phyloP scores from a whole-genome alignment of 2,888 invertebrate genomes.

The Spicauda simplicius region DNA sequence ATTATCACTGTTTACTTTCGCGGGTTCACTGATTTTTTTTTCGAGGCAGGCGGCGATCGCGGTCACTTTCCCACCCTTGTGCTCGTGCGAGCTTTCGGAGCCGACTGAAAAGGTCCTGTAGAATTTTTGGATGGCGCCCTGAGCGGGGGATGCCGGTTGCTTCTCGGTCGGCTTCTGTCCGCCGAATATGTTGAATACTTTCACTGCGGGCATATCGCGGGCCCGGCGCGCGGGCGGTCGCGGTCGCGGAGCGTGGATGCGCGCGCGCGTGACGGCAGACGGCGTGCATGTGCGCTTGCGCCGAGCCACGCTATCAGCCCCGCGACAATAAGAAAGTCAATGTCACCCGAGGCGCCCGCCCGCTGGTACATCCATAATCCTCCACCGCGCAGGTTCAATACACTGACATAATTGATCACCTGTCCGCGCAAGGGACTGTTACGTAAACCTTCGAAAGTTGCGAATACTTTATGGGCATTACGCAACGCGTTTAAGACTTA shows the following conservation, averaged over 20 bases:
- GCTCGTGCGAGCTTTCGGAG: constrained; percentile 66
- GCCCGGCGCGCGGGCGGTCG: constrained; percentile 73
- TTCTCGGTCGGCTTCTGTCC: constrained; percentile 82
- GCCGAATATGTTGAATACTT: constrained; percentile 83
- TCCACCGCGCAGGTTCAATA: constrained; percentile 17
- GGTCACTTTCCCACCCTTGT: constrained; percentile 77
- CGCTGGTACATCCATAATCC: constrained; percentile 6
- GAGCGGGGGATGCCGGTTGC: constrained; percentile 65
- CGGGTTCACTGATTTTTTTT: constrained; percentile 74
- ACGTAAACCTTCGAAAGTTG: constrained; percentile 37
- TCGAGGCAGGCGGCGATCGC: constrained; percentile 78
- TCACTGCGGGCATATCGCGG: constrained; percentile 84
- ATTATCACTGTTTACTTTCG: constrained; percentile 66
- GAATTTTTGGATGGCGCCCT: constrained; percentile 77
- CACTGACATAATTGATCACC: constrained; percentile 19
- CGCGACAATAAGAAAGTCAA: constrained; percentile 78
- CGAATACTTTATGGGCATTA: constrained; percentile 21
- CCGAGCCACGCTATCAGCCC: constrained; percentile 60
- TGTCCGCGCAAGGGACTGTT: constrained; percentile 21
- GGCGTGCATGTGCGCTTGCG: constrained; percentile 72
- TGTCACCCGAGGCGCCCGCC: constrained; percentile 56
- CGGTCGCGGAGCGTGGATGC: constrained; percentile 73
- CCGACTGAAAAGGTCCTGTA: constrained; percentile 82
- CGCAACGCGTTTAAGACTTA: constrained; percentile 5
- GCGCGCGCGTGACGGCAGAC: constrained; percentile 79